phyloP scores from a whole-genome alignment of 2,888 invertebrate genomes.

The Myopa tessellatipennis region DNA sequence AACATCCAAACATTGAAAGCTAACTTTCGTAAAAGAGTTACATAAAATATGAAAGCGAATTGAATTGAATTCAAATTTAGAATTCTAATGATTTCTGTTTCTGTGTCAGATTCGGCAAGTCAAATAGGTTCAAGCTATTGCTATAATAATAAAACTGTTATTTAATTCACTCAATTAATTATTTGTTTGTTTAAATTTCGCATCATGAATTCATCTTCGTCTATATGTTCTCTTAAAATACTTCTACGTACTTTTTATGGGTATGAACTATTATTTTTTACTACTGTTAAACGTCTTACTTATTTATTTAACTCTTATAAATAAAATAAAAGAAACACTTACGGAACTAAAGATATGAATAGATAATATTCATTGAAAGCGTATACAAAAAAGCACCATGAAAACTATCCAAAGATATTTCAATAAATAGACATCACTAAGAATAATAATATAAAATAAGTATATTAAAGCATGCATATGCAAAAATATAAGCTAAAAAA shows the following conservation, averaged over 20 bases:
- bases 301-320: not conserved
- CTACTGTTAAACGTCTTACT: not conserved
- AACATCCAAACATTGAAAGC: too few relatives aligned
- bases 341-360: not conserved
- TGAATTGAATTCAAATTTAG: too few relatives aligned
- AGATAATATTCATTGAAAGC: not conserved
- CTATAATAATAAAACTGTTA: not conserved
- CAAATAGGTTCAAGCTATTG: conserved; percentile 33
- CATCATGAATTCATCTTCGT: not conserved
- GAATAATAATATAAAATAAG: not conserved
- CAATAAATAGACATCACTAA: not conserved
- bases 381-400: conserved; percentile 14
- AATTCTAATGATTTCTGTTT: not conserved
- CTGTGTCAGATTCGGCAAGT: conserved; percentile 25
- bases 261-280: not conserved
- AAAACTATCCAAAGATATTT: not conserved
- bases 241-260: conserved; percentile 37
- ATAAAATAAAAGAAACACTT: conserved; percentile 4
- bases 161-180: not conserved
- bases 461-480: not conserved
- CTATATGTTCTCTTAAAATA: conserved; percentile 24
- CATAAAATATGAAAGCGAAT: too few relatives aligned
- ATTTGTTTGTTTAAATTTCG: conserved; percentile 5
- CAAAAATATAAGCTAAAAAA: conserved; percentile 9
- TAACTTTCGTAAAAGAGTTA: too few relatives aligned